Percentiles rank a stretch among this genome's conserved stretches.
phyloP scores from a whole-genome alignment of 2,113 vertebrate genomes.

The Epinephelus moara region DNA sequence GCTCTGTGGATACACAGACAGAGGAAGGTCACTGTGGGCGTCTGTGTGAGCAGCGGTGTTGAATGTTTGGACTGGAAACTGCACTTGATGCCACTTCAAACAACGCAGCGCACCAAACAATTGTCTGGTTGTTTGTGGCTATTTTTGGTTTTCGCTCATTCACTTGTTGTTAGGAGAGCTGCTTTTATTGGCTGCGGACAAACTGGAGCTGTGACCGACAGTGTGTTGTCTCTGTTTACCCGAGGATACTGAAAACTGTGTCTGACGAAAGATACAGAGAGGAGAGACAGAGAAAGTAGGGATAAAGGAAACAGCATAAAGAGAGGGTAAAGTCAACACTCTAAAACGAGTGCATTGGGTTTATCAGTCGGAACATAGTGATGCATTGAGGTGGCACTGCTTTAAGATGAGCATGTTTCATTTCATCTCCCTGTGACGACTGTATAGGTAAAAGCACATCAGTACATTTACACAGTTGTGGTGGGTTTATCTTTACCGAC shows the following conservation, averaged over 20 bases:
- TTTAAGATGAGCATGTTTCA: neutral
- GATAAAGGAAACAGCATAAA: neutral
- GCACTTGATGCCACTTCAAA: conserved; percentile 67
- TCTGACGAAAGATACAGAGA: conserved; percentile 7
- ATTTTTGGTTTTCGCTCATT: conserved; percentile 31
- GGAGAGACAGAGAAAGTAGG: neutral
- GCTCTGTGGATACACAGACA: conserved; percentile 37
- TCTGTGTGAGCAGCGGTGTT: conserved; percentile 69
- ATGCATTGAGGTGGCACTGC: neutral
- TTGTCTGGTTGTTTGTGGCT: conserved; percentile 33
- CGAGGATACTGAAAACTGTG: conserved; percentile 2
- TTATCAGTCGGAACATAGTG: neutral
- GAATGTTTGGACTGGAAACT: conserved; percentile 65
- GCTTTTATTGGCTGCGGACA: conserved; percentile 50
- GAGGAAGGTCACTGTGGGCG: conserved; percentile 66
- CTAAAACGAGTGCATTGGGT: neutral
- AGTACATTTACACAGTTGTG: neutral
- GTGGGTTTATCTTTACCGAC: conserved; percentile 69
- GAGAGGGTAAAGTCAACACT: neutral
- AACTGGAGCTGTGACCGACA: conserved; percentile 36
- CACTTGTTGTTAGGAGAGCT: conserved; percentile 39
- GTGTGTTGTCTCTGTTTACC: conserved; percentile 30
- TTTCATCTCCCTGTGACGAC: neutral
- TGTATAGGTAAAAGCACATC: neutral
- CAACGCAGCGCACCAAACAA: conserved; percentile 44